These are phyloP conservation scores for Phoxinus dragarum DNA, from an alignment of 2,797 vertebrate genomes.

Conservation along the genomic window DNA sequence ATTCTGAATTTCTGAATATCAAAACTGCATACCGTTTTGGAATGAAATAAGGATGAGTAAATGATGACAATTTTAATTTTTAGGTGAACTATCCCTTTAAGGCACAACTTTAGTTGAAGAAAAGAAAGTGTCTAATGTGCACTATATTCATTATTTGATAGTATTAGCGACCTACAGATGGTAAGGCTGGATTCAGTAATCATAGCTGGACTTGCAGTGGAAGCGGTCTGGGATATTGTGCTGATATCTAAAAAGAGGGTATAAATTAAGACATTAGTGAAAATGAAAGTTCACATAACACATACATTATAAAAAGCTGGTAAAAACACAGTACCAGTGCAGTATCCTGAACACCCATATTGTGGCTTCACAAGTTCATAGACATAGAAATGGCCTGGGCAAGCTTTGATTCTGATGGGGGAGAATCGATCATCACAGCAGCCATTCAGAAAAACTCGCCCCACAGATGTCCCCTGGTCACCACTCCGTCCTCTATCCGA, in stretches of 20 bases:
- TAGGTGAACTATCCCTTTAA: too few relatives aligned
- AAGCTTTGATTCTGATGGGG: conserved; percentile 35
- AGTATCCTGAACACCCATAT: conserved; percentile 22
- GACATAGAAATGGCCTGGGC: conserved; percentile 17
- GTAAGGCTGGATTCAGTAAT: neutral
- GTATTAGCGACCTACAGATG: conserved; percentile 8
- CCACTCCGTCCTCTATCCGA: conserved; percentile 17
- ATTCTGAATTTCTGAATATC: neutral
- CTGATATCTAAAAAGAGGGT: conserved; percentile 6
- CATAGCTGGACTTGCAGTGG: neutral
- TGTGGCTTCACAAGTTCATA: conserved; percentile 28
- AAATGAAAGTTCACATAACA: neutral
- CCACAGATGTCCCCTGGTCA: neutral
- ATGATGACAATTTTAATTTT: neutral
- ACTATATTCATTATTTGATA: neutral
- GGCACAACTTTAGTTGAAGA: too few relatives aligned
- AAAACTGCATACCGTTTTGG: neutral
- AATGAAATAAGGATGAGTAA: neutral
- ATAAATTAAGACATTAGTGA: neutral
- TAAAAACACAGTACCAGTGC: neutral
- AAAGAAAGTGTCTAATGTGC: neutral
- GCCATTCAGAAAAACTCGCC: too few relatives aligned
- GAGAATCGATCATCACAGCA: neutral
- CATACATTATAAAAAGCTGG: neutral
- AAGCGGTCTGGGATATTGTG: neutral